Evolutionary conservation across 2,797 vertebrate genomes (phyloP), one percentile per base, ranked within the genome.

Genomic region (Chrosomus eos): DNA sequence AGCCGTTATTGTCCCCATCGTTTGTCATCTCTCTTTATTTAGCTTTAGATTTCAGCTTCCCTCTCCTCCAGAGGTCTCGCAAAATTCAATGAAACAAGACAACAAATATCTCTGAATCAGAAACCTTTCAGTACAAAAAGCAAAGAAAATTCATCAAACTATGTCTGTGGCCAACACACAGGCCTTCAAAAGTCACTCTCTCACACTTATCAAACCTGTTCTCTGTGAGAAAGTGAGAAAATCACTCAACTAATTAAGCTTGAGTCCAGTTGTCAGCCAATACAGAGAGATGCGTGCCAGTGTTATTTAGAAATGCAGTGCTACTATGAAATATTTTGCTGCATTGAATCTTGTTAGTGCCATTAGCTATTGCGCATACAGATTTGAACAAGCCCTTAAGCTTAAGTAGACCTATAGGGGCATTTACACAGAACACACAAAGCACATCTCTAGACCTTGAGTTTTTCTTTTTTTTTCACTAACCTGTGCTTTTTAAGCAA

Each of bases 61-160:
- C 8, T 51, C 18, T 68, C 40, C 76, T 48, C 18, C n/a, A n/a
- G 14, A 72, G 11, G 51, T n/a, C 80, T 73, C 13, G 18, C 36
- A 31, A 48, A 55, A 58, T 55, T 55, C n/a, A n/a, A 43, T 58
- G 58, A 77, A 36, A 43, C 1, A 14, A 31, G 74, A 19, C 1
- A 9, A 70, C 19, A 43, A 60, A 60, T 58, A 43, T 78, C 26
- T 78, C 21, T 77, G n/a, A 38, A 76, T 83, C 73, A 21, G 45
- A 77, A 83, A 76, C 33, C 66, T 67, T 80, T 80, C 43, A 67
- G 43, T 67, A 64, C 10, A 45, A 26, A 79, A 79, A 31, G 23
- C n/a, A 14, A 31, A 45, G n/a, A 68, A 36, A 36, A 28, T 21
- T 28, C 7, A 36, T 48, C 19, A 36, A 68, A 68, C 26, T 48